These are phyloP conservation scores for Poecilia wingei DNA, from an alignment of 2,797 vertebrate genomes.

Conservation along the genomic window DNA sequence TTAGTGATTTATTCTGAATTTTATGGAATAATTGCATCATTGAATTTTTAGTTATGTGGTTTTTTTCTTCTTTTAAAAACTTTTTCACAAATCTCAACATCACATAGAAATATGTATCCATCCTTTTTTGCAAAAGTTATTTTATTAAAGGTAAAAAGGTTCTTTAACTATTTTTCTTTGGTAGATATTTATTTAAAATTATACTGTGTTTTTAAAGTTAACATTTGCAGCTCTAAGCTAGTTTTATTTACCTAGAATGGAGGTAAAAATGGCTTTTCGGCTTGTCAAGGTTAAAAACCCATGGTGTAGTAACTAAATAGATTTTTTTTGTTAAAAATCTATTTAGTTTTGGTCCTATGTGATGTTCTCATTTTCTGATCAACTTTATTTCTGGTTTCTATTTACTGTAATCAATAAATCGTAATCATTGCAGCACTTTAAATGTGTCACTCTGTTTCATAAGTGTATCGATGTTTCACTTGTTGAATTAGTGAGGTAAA, in stretches of 20 bases:
- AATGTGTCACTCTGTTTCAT: not conserved
- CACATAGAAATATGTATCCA: not conserved
- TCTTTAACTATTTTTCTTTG: not conserved
- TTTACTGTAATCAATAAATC: not conserved
- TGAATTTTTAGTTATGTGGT: too few species aligned
- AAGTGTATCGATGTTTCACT: not conserved
- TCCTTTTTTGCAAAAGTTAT: not conserved
- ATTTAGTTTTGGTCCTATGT: not conserved
- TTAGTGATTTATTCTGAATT: not conserved
- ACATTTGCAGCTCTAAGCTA: not conserved
- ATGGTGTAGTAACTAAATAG: not conserved
- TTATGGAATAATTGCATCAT: not conserved
- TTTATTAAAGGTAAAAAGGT: not conserved
- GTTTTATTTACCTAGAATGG: too few species aligned
- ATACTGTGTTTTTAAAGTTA: not conserved
- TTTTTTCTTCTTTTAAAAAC: not conserved
- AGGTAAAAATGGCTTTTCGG: too few species aligned
- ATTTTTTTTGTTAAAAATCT: not conserved
- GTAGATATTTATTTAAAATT: not conserved
- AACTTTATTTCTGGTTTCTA: not conserved
- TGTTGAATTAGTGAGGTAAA: not conserved
- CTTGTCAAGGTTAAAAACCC: too few species aligned
- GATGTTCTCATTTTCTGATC: not conserved
- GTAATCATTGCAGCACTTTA: not conserved
- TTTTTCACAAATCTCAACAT: not conserved